These are phyloP conservation scores for Cepaea nemoralis DNA, from an alignment of 1,140 invertebrate genomes.

Conservation along the genomic window DNA sequence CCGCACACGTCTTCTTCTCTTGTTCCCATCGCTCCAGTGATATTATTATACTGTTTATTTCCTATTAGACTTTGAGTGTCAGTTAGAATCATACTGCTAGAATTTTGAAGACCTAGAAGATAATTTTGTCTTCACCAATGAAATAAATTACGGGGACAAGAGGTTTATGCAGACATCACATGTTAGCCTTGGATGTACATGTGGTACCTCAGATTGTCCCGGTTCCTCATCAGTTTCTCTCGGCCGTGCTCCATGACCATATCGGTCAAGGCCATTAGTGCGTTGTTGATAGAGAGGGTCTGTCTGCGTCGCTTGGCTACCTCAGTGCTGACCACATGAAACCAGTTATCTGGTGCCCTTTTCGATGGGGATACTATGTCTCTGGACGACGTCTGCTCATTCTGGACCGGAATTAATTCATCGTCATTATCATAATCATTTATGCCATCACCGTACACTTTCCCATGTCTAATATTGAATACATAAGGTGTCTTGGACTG, in stretches of 20 bases:
- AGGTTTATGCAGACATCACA: no score
- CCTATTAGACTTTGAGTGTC: no score
- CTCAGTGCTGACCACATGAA: background rate
- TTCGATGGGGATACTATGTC: background rate
- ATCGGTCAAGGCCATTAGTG: slow-evolving; percentile 32
- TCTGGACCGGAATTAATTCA: background rate
- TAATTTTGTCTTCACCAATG: no score
- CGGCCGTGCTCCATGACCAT: slow-evolving; percentile 20
- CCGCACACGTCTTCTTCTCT: no score
- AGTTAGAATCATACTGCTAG: no score
- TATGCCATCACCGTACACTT: background rate
- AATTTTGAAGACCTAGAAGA: no score
- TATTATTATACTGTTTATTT: no score
- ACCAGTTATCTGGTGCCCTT: background rate
- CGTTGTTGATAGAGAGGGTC: slow-evolving; percentile 24
- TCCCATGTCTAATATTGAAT: background rate
- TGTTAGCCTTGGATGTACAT: slow-evolving; percentile 30
- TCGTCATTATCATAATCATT: background rate
- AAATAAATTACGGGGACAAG: no score
- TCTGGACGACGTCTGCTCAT: background rate
- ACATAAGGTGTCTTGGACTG: no score
- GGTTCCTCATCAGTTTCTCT: slow-evolving; percentile 12
- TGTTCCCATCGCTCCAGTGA: no score
- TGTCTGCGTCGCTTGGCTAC: slow-evolving; percentile 41
- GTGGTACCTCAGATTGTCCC: slow-evolving; percentile 14